These are phyloP conservation scores for Stenotaenia linearis DNA, from an alignment of 2,888 invertebrate genomes.

Conservation along the genomic window DNA sequence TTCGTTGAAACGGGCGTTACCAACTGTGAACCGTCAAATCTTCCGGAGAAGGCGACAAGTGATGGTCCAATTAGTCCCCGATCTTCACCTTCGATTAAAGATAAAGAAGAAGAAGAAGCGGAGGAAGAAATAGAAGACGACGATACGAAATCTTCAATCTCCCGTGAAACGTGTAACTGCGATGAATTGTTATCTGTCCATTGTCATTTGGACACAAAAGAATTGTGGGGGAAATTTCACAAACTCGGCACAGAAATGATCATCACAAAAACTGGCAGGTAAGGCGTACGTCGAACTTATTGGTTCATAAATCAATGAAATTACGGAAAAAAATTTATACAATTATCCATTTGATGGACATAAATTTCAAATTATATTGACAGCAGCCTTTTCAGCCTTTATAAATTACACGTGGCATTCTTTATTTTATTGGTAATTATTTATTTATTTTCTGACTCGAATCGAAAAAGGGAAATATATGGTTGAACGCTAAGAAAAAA, in stretches of 20 bases:
- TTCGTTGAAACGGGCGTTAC: conserved; percentile 56
- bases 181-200: conserved; percentile 43
- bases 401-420: background rate
- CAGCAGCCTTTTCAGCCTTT: background rate
- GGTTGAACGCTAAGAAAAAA: background rate
- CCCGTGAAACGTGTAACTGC: conserved; percentile 38
- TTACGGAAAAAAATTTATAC: background rate
- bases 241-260: conserved; percentile 68
- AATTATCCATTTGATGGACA: background rate
- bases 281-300: conserved; percentile 36
- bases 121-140: background rate
- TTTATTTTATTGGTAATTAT: background rate
- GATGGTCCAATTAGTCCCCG: background rate
- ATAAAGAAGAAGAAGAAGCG: background rate
- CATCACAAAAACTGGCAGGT: conserved; percentile 96
- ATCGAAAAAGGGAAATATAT: background rate
- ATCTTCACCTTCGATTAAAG: background rate
- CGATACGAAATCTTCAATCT: background rate
- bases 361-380: background rate
- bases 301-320: background rate
- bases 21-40: background rate
- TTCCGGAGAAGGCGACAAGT: background rate
- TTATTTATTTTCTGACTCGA: background rate
- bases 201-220: conserved; percentile 52
- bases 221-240: conserved; percentile 42